These are phyloP conservation scores for Ursus arctos DNA, from an alignment of 2,113 vertebrate genomes.

Conservation along the genomic window DNA sequence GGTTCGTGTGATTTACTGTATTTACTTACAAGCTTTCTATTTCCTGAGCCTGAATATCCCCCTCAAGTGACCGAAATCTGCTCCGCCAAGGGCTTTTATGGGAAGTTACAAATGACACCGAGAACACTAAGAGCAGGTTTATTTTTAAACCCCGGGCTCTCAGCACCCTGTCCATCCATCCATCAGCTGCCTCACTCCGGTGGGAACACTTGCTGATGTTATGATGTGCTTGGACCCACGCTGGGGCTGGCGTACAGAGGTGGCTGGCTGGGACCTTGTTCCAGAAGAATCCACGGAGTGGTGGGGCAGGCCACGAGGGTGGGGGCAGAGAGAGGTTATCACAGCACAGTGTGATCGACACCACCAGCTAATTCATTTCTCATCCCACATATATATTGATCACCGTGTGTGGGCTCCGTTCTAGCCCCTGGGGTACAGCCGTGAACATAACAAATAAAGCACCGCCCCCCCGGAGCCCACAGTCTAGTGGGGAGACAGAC, in stretches of 20 bases:
- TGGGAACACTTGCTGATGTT: neutral
- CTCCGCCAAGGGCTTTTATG: neutral
- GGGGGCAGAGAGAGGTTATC: fast-evolving
- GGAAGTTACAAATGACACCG: constrained; percentile 32
- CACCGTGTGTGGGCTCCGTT: neutral
- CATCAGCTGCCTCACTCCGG: neutral
- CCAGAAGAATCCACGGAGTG: neutral
- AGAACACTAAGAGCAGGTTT: constrained; percentile 16
- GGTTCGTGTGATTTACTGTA: neutral
- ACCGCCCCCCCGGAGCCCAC: neutral
- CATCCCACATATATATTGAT: neutral
- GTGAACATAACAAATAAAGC: neutral
- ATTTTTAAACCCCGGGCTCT: constrained; percentile 59
- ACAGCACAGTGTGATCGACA: fast-evolving
- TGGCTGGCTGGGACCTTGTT: neutral
- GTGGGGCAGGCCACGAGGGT: neutral
- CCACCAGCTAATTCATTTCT: neutral
- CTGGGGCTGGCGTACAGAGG: neutral
- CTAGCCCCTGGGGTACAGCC: neutral
- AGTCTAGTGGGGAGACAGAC: neutral
- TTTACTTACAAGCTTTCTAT: constrained; percentile 24
- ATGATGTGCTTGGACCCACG: fast-evolving
- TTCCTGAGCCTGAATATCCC: constrained; percentile 28
- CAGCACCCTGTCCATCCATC: neutral
- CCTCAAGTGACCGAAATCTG: neutral